A percentile compares a stretch with the other conserved stretches of the same genome.
phyloP scores from a whole-genome alignment of 2,797 vertebrate genomes.

The Scolopax rusticola region DNA sequence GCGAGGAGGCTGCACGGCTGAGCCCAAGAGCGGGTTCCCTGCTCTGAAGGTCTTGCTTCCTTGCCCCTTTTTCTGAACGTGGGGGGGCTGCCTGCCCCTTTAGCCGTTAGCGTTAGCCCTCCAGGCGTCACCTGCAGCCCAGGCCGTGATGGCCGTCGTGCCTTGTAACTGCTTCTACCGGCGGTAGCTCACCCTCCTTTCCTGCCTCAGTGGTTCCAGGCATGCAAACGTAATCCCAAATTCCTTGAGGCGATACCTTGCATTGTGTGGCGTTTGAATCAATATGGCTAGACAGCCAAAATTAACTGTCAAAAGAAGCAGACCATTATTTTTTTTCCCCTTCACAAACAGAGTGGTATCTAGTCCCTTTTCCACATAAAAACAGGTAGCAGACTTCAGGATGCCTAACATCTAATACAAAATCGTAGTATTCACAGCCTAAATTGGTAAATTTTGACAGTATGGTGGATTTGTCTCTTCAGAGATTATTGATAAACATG shows the following conservation, averaged over 20 bases:
- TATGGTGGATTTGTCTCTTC: not conserved
- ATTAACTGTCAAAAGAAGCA: not conserved
- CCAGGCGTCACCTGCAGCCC: not conserved
- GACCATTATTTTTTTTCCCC: rapidly evolving
- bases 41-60: rapidly evolving
- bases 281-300: not conserved
- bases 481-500: not conserved
- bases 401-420: not conserved
- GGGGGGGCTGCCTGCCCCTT: rapidly evolving
- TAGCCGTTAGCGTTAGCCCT: no score
- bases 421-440: not conserved
- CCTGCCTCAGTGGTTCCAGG: no score
- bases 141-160: rapidly evolving
- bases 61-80: no score
- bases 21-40: not conserved
- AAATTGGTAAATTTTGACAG: not conserved
- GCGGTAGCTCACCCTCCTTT: rapidly evolving
- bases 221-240: rapidly evolving
- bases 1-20: not conserved
- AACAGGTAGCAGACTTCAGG: not conserved
- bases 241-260: rapidly evolving
- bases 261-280: not conserved
- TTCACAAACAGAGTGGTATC: not conserved
- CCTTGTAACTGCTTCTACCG: no score
- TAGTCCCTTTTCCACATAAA: not conserved